Evolutionary conservation across 2,888 invertebrate genomes (phyloP).

Genomic region (Noctuana brunneofusca): DNA sequence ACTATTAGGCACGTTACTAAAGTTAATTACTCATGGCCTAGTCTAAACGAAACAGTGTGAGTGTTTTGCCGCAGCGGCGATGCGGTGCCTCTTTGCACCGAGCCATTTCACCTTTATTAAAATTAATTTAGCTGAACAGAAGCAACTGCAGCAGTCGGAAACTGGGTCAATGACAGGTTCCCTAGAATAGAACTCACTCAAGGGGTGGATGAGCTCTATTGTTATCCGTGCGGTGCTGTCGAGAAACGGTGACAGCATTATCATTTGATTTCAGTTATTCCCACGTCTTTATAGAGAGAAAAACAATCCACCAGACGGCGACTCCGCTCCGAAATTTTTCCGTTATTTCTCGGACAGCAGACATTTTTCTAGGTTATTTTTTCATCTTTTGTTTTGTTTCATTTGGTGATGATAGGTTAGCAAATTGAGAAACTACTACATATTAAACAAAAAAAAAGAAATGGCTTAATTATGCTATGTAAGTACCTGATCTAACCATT

Average conservation of each 20-base stretch:
- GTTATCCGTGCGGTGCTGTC: constrained; percentile 52
- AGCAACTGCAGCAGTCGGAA: constrained; percentile 41
- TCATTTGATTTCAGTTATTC: constrained; percentile 40
- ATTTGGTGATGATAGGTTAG: neutral
- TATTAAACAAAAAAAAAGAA: too few species aligned
- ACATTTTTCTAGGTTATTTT: too few species aligned
- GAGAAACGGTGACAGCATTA: constrained; percentile 42
- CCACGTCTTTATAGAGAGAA: constrained; percentile 16
- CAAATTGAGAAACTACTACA: neutral
- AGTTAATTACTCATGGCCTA: constrained; percentile 12
- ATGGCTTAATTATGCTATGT: too few species aligned
- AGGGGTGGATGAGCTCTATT: constrained; percentile 71
- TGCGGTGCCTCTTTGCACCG: constrained; percentile 36
- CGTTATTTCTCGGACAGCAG: constrained; percentile 7
- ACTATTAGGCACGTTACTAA: neutral
- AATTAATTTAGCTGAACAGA: constrained; percentile 60
- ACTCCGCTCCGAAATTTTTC: constrained; percentile 9
- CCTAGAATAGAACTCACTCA: constrained; percentile 75
- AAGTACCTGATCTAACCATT: too few species aligned
- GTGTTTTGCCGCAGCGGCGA: constrained; percentile 32
- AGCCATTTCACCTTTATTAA: constrained; percentile 63
- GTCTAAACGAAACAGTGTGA: neutral
- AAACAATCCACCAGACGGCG: neutral
- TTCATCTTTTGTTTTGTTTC: constrained; percentile 1
- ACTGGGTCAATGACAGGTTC: constrained; percentile 77